phyloP scores from a whole-genome alignment of 1,140 invertebrate species.

The Coelopa frigida region DNA sequence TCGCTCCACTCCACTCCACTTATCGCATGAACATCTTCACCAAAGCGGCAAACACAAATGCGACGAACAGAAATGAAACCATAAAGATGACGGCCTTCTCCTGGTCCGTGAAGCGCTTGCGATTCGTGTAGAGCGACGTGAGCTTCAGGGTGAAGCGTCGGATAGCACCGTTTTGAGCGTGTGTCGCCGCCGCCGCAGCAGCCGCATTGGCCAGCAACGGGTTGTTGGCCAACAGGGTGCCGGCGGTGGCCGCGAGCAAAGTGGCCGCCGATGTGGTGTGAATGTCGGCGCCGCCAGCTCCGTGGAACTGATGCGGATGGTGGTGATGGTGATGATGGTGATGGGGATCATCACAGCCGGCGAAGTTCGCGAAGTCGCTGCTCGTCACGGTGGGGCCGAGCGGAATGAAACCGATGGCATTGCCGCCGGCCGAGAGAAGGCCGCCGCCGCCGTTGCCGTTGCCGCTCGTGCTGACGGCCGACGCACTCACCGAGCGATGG shows the following conservation, averaged over 20 bases:
- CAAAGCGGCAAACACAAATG: slow-evolving; percentile 37
- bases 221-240: slow-evolving; percentile 11
- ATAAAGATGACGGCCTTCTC: slow-evolving; percentile 41
- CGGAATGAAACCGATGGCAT: slow-evolving; percentile 21
- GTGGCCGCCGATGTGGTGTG: slow-evolving; percentile 1
- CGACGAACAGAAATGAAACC: slow-evolving; percentile 39
- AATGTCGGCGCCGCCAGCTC: neutral
- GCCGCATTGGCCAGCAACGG: slow-evolving; percentile 15
- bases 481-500: slow-evolving; percentile 34
- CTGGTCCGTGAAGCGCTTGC: slow-evolving; percentile 37
- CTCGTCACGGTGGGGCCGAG: slow-evolving; percentile 25
- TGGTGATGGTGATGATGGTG: slow-evolving; percentile 41
- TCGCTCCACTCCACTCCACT: neutral
- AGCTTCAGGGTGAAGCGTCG: slow-evolving; percentile 26
- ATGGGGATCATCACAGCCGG: slow-evolving; percentile 34
- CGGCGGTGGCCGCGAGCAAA: slow-evolving; percentile 13
- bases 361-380: slow-evolving; percentile 28
- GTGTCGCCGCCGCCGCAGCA: slow-evolving; percentile 8
- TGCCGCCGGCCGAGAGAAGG: slow-evolving; percentile 4
- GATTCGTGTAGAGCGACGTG: slow-evolving; percentile 31
- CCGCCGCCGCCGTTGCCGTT: neutral
- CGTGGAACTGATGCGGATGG: slow-evolving; percentile 30
- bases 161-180: slow-evolving; percentile 19
- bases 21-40: slow-evolving; percentile 25
- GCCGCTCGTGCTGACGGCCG: slow-evolving; percentile 21